Base-by-base conservation (phyloP, 2,888 invertebrate species). In the Marronus borbonicus region DNA sequence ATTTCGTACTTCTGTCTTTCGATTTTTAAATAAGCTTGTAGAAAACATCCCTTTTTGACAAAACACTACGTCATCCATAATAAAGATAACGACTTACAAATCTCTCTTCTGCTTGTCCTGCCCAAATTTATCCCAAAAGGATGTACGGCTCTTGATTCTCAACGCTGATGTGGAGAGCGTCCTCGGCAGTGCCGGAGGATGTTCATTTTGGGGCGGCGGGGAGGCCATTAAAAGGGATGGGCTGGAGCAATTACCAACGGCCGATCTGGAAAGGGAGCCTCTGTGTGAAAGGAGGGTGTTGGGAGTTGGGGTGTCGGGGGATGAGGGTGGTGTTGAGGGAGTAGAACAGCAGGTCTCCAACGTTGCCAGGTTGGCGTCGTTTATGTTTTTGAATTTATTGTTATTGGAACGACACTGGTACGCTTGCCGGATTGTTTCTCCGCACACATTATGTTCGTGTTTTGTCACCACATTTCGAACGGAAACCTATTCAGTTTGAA, bases 111-210 rank as follows among this genome's bases (percentile, higher is more conserved):
- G 92, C 83, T 92, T 91, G 83, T 93, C 92, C 84, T 93, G 92
- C 92, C 93, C 94, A 89, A 94, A 94, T 88, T 95, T 95, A 86
- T 95, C 94, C 96, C 96, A 96, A 88, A 96, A 96, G 66, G 94
- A 92, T 80, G 94, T 93, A 84, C 95, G 90, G 87, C 93, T 92
- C 85, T 94, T 94, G 86, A 95, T 93, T 84, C 95, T 91, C 74
- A 96, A 91, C 55, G 94, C 95, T 84, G 95, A 95, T 80, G 96
- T 95, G 87, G 94, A 95, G 81, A 88, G 84, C 14, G 88, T 88
- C 76, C 88, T 82, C 3, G 88, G 88, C 24, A 88, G 78, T 20
- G 85, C 1, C 88, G 90, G 49, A 88, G 90, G 86, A 88, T 90
- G 88, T 88, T 91, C 81, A 88, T 87, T 72, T 86, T 87, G 80